Evolutionary conservation across 1,140 invertebrate genomes (phyloP), one percentile per base, ranked within the genome.

Genomic region (Rhynchophorus ferrugineus): DNA sequence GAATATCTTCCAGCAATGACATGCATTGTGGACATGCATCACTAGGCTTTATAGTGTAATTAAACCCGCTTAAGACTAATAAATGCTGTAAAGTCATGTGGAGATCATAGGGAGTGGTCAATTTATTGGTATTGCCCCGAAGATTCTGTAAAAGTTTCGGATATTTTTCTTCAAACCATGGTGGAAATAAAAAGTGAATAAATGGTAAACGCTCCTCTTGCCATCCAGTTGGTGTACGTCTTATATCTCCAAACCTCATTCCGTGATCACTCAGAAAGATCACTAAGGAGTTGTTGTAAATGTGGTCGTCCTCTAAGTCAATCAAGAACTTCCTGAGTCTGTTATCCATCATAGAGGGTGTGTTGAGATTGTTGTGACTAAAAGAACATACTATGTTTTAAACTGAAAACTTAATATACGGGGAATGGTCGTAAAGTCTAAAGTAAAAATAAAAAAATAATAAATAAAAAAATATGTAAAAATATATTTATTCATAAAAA

Each of bases 231-330:
- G 80, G 76, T 0, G 83, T 85, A 22, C 79, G 64, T 42, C 86
- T 70, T 41, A 89, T 80, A 14, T 75, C 68, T 1, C 89, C 90
- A 64, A 82, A 91, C 9, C 90, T 68, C 59, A 88, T 80, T 1
- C 91, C 91, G 65, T 94, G 91, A 63, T 95, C 91, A 60, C 88
- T 89, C 49, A 89, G 71, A 19, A 92, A 82, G 0, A 94, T 64
- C 49, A 79, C 67, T 41, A 77, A 69, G 0, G 79, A 77, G 44
- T 80, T 80, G 24, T 83, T 75, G 45, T 79, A 56, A 0, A 75
- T 58, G 0, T 72, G 73, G 2, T 39, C 43, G 18, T 57, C 35
- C 7, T 49, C 56, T 16, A 69, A 42, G 3, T 70, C 65, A 35
- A 71, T 55, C n/a, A 85, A 71, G 47, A 77, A 82, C 2, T 61